A percentile compares a stretch with the other conserved stretches of the same genome.
phyloP scores from a whole-genome alignment of 37 sponge, comb jelly and placozoan species.

The Crambe crambe region DNA sequence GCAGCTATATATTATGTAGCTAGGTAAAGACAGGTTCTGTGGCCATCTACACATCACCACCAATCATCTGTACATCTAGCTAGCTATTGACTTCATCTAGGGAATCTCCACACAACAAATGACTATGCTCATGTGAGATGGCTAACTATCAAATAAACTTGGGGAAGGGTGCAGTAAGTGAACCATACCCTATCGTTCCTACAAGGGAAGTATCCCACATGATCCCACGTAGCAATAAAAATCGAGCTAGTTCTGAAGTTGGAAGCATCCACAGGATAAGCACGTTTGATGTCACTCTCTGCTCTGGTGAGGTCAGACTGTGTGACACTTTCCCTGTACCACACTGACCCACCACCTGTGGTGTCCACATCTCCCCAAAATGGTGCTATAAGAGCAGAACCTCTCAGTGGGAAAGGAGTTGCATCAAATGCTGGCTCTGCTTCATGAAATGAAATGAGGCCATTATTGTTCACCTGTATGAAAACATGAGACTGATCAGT shows the following conservation, averaged over 20 bases:
- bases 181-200: neutral
- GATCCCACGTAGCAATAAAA: neutral
- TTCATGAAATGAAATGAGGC: neutral
- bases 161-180: neutral
- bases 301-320: neutral
- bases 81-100: too few relatives aligned
- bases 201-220: neutral
- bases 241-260: neutral
- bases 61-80: too few relatives aligned
- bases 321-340: neutral
- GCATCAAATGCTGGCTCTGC: neutral
- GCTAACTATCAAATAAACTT: too few relatives aligned
- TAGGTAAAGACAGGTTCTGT: too few relatives aligned
- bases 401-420: neutral
- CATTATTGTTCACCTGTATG: neutral
- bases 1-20: too few relatives aligned
- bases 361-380: neutral
- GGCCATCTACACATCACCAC: too few relatives aligned
- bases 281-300: neutral
- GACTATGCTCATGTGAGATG: too few relatives aligned
- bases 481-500: too few relatives aligned
- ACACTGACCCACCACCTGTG: neutral
- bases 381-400: neutral
- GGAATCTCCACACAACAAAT: too few relatives aligned
- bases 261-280: too few relatives aligned